Base-by-base conservation (phyloP, 92 coral and sea anemone species). In the Epizoanthus rinbou region DNA sequence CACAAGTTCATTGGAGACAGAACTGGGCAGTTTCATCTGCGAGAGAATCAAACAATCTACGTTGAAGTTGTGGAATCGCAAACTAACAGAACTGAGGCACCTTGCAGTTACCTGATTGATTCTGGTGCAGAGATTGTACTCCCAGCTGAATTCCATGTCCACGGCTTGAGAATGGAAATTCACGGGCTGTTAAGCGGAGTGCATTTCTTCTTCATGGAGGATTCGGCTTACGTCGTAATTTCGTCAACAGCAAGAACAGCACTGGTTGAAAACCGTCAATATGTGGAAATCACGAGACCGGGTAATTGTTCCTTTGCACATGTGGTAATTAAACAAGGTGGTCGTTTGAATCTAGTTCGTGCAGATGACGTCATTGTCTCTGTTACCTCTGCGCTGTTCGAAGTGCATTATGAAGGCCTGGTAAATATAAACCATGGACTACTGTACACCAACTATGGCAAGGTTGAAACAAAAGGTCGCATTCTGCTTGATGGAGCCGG, bases 201-300 rank as follows among this genome's bases (percentile, higher is more conserved):
- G 28, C 93, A 86, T 64, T 88, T 86, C 73, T 64, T 90, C 58
- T 86, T 86, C 57, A 75, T 90, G 43, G 93, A 90, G 82, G 80
- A 86, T 71, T 33, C 79, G 17, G 90, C 88, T 8, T 73, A 67
- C 24, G 79, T 90, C 16, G 80, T 80, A 45, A 69, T 90, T 39
- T 86, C 93, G 6, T 85, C 88, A 2, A 90, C 93, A 23, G 90
- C 93, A 31, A 86, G 87, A 79, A 90, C 93, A 6, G 93, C 93
- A 47, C 23, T 90, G 31, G 69, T 90, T 11, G 90, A 90, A 80
- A 90, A 90, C 59, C 93, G 93, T 3, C 85, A 89, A n/a, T 90
- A 90, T 73, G 85, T 90, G 41, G 90, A 90, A 15, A 73, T 90
- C 53, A 90, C 90, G 15, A 67, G 84, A 57, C 88, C 93, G 0